Conservation (phyloP, 2,888 invertebrate genomes). For the Eristalinus aeneus region DNA sequence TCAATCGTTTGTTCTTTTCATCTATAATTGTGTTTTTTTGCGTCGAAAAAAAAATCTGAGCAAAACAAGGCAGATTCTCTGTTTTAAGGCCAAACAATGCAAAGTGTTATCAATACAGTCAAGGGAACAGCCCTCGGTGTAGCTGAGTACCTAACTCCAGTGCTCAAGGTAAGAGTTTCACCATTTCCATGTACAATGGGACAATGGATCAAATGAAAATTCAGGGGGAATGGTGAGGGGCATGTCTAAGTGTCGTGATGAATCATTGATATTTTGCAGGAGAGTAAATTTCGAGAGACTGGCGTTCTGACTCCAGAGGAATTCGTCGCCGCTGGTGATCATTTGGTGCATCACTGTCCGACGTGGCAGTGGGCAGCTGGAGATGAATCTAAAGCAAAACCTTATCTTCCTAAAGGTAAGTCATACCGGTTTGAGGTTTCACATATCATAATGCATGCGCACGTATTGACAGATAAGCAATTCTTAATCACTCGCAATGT, state of each 20-base stretch:
- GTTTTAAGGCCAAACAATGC: conserved; percentile 84
- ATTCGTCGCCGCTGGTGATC: conserved; percentile 99
- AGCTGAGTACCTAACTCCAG: conserved; percentile 97
- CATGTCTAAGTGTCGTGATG: conserved; percentile 9
- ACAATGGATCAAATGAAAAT: neutral
- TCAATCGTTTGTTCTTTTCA: conserved; percentile 16
- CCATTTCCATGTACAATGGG: neutral
- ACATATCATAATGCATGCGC: neutral
- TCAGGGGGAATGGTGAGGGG: neutral
- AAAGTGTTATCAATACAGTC: conserved; percentile 96
- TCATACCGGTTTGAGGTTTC: neutral
- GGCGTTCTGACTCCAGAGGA: conserved; percentile 99
- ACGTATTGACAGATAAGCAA: conserved; percentile 88
- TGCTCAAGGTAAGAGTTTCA: conserved; percentile 90
- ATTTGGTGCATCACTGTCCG: conserved; percentile 98
- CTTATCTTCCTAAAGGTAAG: conserved; percentile 88
- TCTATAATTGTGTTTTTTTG: conserved; percentile 11
- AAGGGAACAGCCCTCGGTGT: conserved; percentile 97
- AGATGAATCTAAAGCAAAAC: conserved; percentile 92
- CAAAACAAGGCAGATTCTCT: conserved; percentile 3
- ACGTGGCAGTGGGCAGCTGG: conserved; percentile 99
- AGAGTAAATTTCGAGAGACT: conserved; percentile 98
- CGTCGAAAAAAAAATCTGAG: conserved; percentile 14
- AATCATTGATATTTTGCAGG: conserved; percentile 82
- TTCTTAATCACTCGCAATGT: conserved; percentile 98